phyloP scores from a whole-genome alignment of 2,797 vertebrate genomes.

The Notolabrus celidotus region DNA sequence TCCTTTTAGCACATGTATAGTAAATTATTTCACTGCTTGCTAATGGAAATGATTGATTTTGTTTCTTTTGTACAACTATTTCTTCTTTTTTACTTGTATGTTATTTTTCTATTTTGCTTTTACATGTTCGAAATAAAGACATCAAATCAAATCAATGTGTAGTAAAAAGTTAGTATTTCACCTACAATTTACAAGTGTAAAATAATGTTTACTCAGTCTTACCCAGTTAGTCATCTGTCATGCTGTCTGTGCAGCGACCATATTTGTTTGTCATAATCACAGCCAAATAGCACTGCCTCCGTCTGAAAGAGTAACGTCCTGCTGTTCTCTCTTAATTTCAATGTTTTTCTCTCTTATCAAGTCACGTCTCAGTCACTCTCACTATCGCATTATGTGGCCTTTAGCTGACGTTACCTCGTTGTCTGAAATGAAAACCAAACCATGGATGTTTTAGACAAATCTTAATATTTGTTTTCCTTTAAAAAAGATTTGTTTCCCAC shows the following conservation, averaged over 20 bases:
- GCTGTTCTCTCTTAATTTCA: conserved; percentile 14
- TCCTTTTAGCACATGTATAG: too few species aligned
- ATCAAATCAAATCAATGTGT: neutral
- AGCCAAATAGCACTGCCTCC: conserved; percentile 17
- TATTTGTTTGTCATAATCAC: conserved; percentile 17
- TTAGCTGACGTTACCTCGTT: conserved; percentile 62
- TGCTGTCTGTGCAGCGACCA: neutral
- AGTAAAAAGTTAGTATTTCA: neutral
- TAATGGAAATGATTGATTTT: too few species aligned
- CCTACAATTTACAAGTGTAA: neutral
- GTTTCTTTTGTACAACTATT: too few species aligned
- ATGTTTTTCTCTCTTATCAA: conserved; percentile 36
- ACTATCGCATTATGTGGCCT: conserved; percentile 57
- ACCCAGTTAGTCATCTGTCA: conserved; percentile 17
- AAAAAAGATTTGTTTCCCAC: conserved; percentile 23
- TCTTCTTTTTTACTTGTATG: too few species aligned
- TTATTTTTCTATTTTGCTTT: too few species aligned
- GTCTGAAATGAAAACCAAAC: conserved; percentile 55
- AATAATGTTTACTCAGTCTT: neutral
- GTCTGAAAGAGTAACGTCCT: conserved; percentile 31
- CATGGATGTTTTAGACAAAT: conserved; percentile 52
- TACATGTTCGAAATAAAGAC: too few species aligned
- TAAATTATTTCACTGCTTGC: too few species aligned
- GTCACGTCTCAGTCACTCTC: conserved; percentile 49
- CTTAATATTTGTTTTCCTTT: conserved; percentile 51